Conservation (phyloP, 2,113 vertebrate species). For the Nothoprocta pentlandii region DNA sequence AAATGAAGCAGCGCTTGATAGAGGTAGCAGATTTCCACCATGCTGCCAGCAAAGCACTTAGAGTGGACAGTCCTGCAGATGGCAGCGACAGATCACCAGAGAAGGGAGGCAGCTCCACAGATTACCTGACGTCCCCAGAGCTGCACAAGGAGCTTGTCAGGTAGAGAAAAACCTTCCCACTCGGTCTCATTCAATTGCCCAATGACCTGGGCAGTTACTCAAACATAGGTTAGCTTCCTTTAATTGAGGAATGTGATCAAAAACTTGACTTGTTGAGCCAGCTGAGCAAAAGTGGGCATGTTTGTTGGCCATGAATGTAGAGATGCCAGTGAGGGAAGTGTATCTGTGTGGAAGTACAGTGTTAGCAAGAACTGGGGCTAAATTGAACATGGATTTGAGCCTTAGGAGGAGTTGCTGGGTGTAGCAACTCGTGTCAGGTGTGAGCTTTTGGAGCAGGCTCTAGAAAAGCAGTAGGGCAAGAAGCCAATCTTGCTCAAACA, state of each 20-base stretch:
- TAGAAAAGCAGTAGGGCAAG: neutral
- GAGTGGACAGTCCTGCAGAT: constrained; percentile 77
- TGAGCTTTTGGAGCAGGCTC: neutral
- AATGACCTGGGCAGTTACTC: neutral
- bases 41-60: constrained; percentile 90
- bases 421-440: neutral
- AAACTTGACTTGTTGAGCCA: neutral
- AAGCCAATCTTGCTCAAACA: rapidly evolving
- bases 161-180: constrained; percentile 64
- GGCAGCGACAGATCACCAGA: constrained; percentile 73
- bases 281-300: no score
- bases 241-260: neutral
- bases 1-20: constrained; percentile 88
- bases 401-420: neutral
- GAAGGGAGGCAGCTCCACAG: constrained; percentile 33
- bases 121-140: constrained; percentile 88
- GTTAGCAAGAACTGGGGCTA: neutral
- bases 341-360: neutral
- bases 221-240: neutral
- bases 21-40: constrained; percentile 96
- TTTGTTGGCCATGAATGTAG: neutral
- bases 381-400: neutral
- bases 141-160: constrained; percentile 93
- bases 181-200: neutral
- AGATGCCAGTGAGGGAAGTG: neutral